These are phyloP conservation scores for Erythrolamprus reginae DNA, from an alignment of 2,113 vertebrate genomes.

Conservation along the genomic window DNA sequence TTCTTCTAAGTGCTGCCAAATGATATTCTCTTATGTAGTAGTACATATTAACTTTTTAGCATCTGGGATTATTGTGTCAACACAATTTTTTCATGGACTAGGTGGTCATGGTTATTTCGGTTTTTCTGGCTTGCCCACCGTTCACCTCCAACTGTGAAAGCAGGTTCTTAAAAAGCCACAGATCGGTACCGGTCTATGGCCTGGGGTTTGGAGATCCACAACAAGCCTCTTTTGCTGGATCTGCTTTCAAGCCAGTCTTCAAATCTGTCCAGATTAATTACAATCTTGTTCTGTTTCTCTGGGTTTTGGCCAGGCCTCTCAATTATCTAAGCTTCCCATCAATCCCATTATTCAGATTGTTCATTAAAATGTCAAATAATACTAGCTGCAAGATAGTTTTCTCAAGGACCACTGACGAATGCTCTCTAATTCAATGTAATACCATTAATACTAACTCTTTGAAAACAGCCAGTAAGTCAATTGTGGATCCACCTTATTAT, in stretches of 20 bases:
- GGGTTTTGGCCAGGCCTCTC: not conserved
- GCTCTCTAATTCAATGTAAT: not conserved
- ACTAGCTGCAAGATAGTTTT: not conserved
- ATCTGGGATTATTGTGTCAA: not conserved
- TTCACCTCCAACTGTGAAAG: not conserved
- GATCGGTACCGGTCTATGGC: not conserved
- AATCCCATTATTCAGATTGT: not conserved
- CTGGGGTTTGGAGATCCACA: not conserved
- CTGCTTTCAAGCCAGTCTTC: not conserved
- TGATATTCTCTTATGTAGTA: not conserved
- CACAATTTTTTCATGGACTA: not conserved
- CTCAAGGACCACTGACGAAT: not conserved
- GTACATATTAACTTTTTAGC: not conserved
- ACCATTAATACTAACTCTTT: not conserved
- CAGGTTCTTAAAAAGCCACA: no score
- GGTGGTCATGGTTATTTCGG: not conserved
- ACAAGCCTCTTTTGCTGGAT: not conserved
- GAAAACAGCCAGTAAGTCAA: not conserved
- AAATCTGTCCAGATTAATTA: not conserved
- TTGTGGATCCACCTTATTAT: not conserved
- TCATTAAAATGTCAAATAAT: not conserved
- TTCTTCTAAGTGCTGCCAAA: not conserved
- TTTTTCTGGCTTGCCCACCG: rapidly evolving
- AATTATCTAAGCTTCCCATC: not conserved
- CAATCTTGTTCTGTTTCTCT: not conserved